Evolutionary conservation across 2,113 vertebrate genomes (phyloP).

Genomic region (Otis tarda): DNA sequence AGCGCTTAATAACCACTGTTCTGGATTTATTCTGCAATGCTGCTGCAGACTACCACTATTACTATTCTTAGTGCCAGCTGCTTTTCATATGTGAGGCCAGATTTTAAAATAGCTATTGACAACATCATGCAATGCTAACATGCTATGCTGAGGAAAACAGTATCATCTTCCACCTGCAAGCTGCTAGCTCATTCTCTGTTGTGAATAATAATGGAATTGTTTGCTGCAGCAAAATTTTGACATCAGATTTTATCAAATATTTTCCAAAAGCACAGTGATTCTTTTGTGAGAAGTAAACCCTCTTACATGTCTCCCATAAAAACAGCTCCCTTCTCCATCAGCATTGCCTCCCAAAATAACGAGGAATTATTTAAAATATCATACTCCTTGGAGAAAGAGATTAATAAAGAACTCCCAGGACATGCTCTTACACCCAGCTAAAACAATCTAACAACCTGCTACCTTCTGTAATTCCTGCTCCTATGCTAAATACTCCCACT

Average conservation of each 20-base stretch:
- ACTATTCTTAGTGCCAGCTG: neutral
- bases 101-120: slow-evolving; percentile 28
- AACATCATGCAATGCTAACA: neutral
- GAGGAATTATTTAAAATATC: neutral
- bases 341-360: neutral
- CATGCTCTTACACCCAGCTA: neutral
- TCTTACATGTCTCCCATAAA: neutral
- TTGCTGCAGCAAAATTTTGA: neutral
- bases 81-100: neutral
- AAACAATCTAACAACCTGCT: neutral
- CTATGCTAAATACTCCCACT: neutral
- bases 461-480: neutral
- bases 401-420: neutral
- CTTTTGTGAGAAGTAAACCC: neutral
- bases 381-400: neutral
- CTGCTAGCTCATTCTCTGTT: neutral
- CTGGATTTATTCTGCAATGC: neutral
- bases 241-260: neutral
- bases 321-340: neutral
- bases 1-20: neutral
- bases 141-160: neutral
- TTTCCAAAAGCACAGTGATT: neutral
- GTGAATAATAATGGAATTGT: neutral
- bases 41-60: neutral
- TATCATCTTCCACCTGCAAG: neutral